Evolutionary conservation across 2,888 invertebrate genomes (phyloP).

Genomic region (Elysia crispata): DNA sequence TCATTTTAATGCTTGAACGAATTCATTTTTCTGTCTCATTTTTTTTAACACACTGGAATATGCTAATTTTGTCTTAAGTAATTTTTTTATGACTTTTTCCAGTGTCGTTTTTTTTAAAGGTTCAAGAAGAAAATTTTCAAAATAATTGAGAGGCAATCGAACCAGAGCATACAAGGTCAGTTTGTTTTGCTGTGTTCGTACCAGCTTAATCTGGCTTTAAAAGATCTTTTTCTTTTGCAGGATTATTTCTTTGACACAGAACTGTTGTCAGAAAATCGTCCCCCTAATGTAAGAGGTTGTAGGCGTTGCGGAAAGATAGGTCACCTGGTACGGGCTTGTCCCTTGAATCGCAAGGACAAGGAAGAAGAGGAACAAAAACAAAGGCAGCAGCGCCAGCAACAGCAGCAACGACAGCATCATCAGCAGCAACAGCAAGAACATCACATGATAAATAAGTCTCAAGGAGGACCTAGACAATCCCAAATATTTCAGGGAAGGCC

Average conservation of each 20-base stretch:
- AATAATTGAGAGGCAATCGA: no score
- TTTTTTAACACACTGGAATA: no score
- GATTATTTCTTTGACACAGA: conserved; percentile 77
- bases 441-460: not conserved
- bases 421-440: no score
- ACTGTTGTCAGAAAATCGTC: conserved; percentile 75
- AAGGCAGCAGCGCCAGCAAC: conserved; percentile 11
- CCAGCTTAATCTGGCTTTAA: no score
- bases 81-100: no score
- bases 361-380: conserved; percentile 38
- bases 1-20: no score
- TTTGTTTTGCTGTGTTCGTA: no score
- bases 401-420: not conserved
- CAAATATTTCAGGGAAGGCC: not conserved
- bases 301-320: conserved; percentile 80
- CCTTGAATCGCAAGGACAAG: conserved; percentile 54
- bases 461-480: not conserved
- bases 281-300: conserved; percentile 80
- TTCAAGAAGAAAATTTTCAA: no score
- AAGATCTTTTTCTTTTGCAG: conserved; percentile 60
- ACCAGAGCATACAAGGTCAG: no score
- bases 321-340: conserved; percentile 79
- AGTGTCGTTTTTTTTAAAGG: no score
- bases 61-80: no score
- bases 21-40: no score